Percentiles rank a stretch among this genome's conserved stretches.
These are phyloP conservation scores for Octomys mimax DNA, from an alignment of 2,797 vertebrate genomes.

Conservation along the genomic window DNA sequence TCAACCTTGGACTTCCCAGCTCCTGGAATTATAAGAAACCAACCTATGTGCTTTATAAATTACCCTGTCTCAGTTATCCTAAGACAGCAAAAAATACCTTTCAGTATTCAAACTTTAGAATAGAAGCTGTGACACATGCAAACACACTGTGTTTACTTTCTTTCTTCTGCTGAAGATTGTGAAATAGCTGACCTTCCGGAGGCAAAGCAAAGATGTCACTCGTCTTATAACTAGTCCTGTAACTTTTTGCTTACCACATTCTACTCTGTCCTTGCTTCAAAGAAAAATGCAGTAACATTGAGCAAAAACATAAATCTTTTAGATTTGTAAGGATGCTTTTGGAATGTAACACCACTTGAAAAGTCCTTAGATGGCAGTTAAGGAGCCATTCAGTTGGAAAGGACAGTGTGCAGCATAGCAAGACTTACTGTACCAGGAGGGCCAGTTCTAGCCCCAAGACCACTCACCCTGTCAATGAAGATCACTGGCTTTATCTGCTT, in stretches of 20 bases:
- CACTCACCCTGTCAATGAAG: neutral
- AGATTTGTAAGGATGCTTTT: neutral
- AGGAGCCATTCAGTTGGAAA: rapidly evolving
- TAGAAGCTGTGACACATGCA: neutral
- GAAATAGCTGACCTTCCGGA: neutral
- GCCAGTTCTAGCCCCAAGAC: neutral
- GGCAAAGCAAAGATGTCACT: neutral
- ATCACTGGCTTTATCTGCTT: neutral
- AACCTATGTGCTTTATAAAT: neutral
- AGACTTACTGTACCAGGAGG: rapidly evolving
- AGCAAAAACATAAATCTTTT: neutral
- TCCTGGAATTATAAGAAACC: neutral
- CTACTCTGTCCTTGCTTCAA: neutral
- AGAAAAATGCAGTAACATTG: neutral
- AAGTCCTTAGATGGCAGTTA: too few species aligned
- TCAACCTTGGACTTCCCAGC: neutral
- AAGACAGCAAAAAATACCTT: neutral
- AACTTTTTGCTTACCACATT: neutral
- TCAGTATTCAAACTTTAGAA: neutral
- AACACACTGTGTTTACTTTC: neutral
- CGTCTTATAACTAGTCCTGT: neutral
- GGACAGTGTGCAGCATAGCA: neutral
- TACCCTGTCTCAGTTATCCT: neutral
- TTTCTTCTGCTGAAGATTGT: neutral
- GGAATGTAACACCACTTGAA: neutral